Conservation (phyloP, 2,888 invertebrate species). For the Chloroclysta siterata region DNA sequence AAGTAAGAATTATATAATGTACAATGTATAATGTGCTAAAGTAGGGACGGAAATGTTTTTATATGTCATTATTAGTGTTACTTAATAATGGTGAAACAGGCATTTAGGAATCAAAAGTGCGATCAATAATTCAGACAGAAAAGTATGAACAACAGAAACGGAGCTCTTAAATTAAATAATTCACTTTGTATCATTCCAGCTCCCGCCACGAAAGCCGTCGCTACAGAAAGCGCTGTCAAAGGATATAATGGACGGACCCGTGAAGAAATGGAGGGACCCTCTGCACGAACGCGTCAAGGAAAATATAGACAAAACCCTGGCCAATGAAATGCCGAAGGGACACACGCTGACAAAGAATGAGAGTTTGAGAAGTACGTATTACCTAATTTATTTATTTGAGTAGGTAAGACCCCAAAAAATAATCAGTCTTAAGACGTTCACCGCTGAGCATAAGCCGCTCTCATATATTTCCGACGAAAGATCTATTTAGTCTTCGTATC, state of each 20-base stretch:
- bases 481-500: background rate
- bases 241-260: conserved; percentile 65
- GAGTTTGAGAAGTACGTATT: conserved; percentile 79
- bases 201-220: conserved; percentile 78
- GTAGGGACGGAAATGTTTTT: no score
- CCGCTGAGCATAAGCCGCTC: background rate
- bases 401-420: background rate
- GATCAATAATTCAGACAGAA: no score
- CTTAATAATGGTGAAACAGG: no score
- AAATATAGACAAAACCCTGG: conserved; percentile 80
- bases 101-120: no score
- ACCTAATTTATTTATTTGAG: background rate
- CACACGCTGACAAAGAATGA: conserved; percentile 82
- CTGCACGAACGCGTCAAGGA: conserved; percentile 81
- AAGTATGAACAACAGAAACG: no score
- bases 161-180: no score
- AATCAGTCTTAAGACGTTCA: background rate
- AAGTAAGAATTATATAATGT: no score
- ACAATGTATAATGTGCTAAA: no score
- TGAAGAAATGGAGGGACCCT: conserved; percentile 83
- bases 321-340: conserved; percentile 79
- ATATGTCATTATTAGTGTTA: no score
- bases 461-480: background rate
- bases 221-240: conserved; percentile 78
- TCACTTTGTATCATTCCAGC: conserved; percentile 51